phyloP scores from a whole-genome alignment of 2,888 invertebrate genomes.

The Oscheius sp. region DNA sequence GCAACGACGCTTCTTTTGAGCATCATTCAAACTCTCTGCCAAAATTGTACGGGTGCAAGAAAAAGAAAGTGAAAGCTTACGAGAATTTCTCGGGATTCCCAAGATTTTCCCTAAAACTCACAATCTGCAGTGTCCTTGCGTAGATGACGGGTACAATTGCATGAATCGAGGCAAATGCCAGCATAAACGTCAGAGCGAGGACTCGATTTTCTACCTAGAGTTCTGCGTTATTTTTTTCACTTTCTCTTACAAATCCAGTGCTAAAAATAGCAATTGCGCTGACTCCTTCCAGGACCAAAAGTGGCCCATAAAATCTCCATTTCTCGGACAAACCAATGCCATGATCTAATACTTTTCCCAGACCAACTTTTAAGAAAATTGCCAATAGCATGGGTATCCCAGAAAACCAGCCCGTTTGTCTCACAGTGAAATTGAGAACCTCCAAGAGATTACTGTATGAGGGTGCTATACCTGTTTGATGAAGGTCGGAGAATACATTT shows the following conservation, averaged over 20 bases:
- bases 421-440: constrained; percentile 42
- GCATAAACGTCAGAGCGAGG: constrained; percentile 36
- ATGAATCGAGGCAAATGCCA: constrained; percentile 49
- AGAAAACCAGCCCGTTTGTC: constrained; percentile 52
- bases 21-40: too few species aligned
- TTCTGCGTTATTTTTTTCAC: background rate
- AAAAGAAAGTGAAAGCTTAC: too few species aligned
- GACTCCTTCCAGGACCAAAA: constrained; percentile 36
- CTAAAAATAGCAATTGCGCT: constrained; percentile 41
- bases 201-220: constrained; percentile 41
- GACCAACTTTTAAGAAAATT: constrained; percentile 44
- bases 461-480: constrained; percentile 41
- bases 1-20: too few species aligned
- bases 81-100: too few species aligned
- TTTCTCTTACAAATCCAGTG: constrained; percentile 43
- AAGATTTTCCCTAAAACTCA: too few species aligned
- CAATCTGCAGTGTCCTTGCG: constrained; percentile 50
- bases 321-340: constrained; percentile 38
- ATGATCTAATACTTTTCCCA: constrained; percentile 39
- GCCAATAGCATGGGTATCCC: constrained; percentile 47
- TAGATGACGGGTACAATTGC: constrained; percentile 51
- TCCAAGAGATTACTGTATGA: background rate
- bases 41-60: too few species aligned
- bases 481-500: constrained; percentile 50
- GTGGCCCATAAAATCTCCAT: constrained; percentile 38